Base-by-base conservation (phyloP, 2,113 vertebrate genomes). In the Coreoperca whiteheadi region DNA sequence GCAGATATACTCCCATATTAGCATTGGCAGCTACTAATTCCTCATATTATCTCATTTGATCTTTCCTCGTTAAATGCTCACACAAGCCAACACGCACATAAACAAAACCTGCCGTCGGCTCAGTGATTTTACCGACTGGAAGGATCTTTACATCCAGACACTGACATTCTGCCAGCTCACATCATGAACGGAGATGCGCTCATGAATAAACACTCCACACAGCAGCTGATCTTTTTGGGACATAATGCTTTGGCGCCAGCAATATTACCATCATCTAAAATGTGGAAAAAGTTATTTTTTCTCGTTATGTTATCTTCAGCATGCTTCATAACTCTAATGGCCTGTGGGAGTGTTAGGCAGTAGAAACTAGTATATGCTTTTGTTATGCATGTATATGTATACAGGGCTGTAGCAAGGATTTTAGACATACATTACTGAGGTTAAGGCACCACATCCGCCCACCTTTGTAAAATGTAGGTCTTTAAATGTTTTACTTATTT, bases 201-300 rank as follows among this genome's bases (percentile, higher is more conserved):
- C 39, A 15, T 68, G 53, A 83, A 68, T 81, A 82, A 84, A 77
- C 72, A 30, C 72, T 30, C 3, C 48, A 54, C 18, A 48, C 60
- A 34, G 64, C 21, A 50, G 64, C 50, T 70, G 21, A 70, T 39
- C 11, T 59, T 71, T 74, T 66, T 23, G n/a, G 12, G 48, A 66
- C 59, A 23, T 64, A 56, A 56, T 25, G 57, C 60, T 46, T 30
- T 2, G 23, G 23, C 14, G 30, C 14, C 30, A n/a, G 69, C n/a
- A 18, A 37, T 60, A 54, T 57, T 46, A 50, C 48, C 25, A 0
- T 37, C 41, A 32, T 37, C 50, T 59, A 59, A 78, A 72, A 77
- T 57, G 63, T 59, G 8, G 34, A n/a, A 9, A 28, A 71, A 48
- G 10, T 4, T 1, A 10, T 72, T 67, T 48, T 34, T 30, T 41